Conservation (phyloP, 1,140 invertebrate species). For the Trachymyrmex septentrionalis region DNA sequence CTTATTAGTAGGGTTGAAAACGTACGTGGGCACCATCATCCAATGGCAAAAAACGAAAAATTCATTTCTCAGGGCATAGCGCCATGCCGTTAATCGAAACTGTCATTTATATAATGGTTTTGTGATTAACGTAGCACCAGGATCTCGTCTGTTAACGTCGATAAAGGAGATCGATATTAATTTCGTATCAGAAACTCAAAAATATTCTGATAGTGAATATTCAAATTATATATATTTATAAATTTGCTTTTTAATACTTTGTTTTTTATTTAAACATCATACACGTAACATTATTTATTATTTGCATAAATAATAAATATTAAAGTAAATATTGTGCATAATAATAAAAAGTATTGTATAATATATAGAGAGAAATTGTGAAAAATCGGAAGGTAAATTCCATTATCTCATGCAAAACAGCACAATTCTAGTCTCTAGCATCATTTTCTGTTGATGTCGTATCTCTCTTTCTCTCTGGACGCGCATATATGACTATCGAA, state of each 20-base stretch:
- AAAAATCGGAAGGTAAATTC: slow-evolving; percentile 28
- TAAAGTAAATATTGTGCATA: not conserved
- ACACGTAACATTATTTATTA: not conserved
- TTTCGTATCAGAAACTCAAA: not conserved
- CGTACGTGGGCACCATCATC: slow-evolving; percentile 10
- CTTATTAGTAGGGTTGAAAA: slow-evolving; percentile 36
- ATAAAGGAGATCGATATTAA: slow-evolving; percentile 1
- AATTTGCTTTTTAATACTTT: not conserved
- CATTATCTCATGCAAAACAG: slow-evolving; percentile 48
- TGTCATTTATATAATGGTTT: slow-evolving; percentile 25
- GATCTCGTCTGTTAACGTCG: not conserved
- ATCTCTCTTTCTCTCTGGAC: not conserved
- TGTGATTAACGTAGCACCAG: not conserved
- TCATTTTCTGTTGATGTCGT: slow-evolving; percentile 5
- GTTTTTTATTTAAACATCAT: not conserved
- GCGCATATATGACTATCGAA: slow-evolving; percentile 11
- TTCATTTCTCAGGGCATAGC: not conserved
- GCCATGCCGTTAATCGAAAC: slow-evolving; percentile 36
- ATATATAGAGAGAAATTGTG: not conserved
- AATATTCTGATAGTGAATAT: not conserved
- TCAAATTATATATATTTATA: not conserved
- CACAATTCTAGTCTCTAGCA: not conserved
- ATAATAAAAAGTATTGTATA: not conserved
- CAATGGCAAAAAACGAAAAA: slow-evolving; percentile 34
- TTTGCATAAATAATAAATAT: not conserved